phyloP scores from a whole-genome alignment of 2,888 invertebrate species.

The Omphaloscelis lunosa region DNA sequence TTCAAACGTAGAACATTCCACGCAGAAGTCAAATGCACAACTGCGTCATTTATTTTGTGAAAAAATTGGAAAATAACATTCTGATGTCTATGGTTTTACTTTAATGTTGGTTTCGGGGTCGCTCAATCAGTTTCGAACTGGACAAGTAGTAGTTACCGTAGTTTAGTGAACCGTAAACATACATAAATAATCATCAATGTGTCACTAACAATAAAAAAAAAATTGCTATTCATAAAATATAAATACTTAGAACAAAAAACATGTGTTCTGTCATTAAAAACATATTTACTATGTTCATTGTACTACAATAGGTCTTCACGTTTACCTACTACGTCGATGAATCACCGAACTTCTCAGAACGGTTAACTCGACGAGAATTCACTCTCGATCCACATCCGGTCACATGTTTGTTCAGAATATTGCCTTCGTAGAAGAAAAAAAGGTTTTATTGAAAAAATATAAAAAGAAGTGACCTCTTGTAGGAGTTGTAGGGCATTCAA shows the following conservation, averaged over 20 bases:
- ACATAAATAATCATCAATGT: neutral
- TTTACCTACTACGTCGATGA: slow-evolving; percentile 56
- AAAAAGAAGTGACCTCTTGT: slow-evolving; percentile 45
- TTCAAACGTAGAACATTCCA: slow-evolving; percentile 36
- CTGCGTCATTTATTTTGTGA: slow-evolving; percentile 27
- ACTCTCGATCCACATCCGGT: slow-evolving; percentile 79
- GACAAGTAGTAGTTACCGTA: neutral
- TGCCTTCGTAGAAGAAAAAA: slow-evolving; percentile 52
- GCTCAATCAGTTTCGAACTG: neutral
- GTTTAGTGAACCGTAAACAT: neutral
- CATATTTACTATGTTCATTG: slow-evolving; percentile 45
- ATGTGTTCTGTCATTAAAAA: slow-evolving; percentile 34
- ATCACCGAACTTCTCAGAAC: slow-evolving; percentile 63
- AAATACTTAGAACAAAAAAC: slow-evolving; percentile 34
- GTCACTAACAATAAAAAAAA: neutral
- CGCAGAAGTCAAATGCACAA: slow-evolving; percentile 36
- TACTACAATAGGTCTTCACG: slow-evolving; percentile 26
- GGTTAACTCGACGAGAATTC: slow-evolving; percentile 71
- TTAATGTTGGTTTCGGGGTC: neutral
- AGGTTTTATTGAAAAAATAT: slow-evolving; percentile 35
- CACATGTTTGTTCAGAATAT: slow-evolving; percentile 58
- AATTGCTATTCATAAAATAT: neutral
- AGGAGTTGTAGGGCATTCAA: slow-evolving; percentile 28
- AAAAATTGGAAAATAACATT: slow-evolving; percentile 8
- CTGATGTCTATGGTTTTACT: neutral